Conservation (phyloP, 2,888 invertebrate genomes). For the Diaprepes abbreviatus region DNA sequence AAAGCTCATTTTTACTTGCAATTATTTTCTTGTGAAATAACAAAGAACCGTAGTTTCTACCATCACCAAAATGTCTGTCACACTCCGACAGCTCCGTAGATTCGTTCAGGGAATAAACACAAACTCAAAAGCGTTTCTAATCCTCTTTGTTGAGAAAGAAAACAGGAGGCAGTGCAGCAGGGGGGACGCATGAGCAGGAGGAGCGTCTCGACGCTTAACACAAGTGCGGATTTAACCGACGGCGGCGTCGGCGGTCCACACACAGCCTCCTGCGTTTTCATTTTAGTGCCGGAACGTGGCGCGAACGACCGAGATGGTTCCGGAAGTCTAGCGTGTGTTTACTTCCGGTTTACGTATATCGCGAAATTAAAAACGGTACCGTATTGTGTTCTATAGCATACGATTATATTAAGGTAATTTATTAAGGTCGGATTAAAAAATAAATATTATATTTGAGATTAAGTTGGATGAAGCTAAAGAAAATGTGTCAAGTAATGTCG, state of each 20-base stretch:
- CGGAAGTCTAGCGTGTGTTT: constrained; percentile 21
- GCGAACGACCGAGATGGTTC: constrained; percentile 36
- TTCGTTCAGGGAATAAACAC: constrained; percentile 68
- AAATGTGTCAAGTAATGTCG: not conserved
- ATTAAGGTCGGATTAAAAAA: no score
- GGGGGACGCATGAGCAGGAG: constrained; percentile 67
- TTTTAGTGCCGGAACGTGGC: constrained; percentile 63
- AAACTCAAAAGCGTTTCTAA: constrained; percentile 60
- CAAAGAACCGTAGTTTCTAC: constrained; percentile 9
- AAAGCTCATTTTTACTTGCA: not conserved
- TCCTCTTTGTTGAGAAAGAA: constrained; percentile 48
- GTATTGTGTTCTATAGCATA: not conserved
- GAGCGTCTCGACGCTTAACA: constrained; percentile 68
- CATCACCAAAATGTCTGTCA: constrained; percentile 37
- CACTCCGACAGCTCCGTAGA: constrained; percentile 65
- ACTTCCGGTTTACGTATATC: constrained; percentile 37
- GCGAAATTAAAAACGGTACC: constrained; percentile 3
- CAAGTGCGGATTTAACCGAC: constrained; percentile 67
- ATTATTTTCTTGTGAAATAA: constrained; percentile 1
- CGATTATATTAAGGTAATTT: not conserved
- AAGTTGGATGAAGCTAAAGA: constrained; percentile 1
- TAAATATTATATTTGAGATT: no score
- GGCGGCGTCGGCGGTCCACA: constrained; percentile 48
- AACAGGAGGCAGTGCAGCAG: constrained; percentile 47
- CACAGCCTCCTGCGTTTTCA: constrained; percentile 60